Base-by-base conservation (phyloP, 2,888 invertebrate species). In the Oegoconia quadripuncta region DNA sequence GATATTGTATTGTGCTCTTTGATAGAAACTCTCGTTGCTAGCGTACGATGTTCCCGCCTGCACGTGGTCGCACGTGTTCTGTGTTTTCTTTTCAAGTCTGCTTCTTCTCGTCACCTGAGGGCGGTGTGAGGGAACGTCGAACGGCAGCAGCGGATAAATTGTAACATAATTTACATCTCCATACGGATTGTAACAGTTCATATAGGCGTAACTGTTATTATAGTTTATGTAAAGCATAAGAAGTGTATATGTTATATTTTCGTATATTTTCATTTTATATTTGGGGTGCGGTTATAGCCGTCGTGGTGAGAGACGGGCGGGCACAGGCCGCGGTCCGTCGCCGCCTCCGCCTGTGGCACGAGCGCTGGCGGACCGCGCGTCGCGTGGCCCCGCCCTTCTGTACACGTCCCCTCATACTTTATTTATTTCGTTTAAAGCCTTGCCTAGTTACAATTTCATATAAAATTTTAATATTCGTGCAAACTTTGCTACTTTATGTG, bases 161-260 rank as follows among this genome's bases (percentile, higher is more conserved):
- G 75, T 79, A 78, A 74, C 68, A 77, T 80, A 79, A 76, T 76
- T 76, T 73, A 74, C 75, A 72, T 58, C 63, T 67, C 68, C 70
- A 52, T 72, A 69, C 75, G 77, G 64, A 73, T 73, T 68, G 62
- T 64, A 67, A 74, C 71, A 69, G 76, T 81, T 84, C 75, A 74
- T 80, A 69, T 81, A 82, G 79, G 68, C 67, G 68, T 82, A 82
- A 83, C 78, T 81, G 83, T 83, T 83, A 75, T 70, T 71, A 76
- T 81, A 84, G 84, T 83, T 83, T 80, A 80, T 82, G 72, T 84
- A 82, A 83, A 70, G 65, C 75, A 67, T 86, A 84, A 79, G 83
- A 82, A 77, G 73, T 80, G 81, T 84, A 81, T 81, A 69, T 79
- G 76, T 77, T 81, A 77, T 81, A 79, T 82, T 81, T 78, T 80